These are phyloP conservation scores for Calameuta filiformis DNA, from an alignment of 2,888 invertebrate genomes.

Conservation along the genomic window DNA sequence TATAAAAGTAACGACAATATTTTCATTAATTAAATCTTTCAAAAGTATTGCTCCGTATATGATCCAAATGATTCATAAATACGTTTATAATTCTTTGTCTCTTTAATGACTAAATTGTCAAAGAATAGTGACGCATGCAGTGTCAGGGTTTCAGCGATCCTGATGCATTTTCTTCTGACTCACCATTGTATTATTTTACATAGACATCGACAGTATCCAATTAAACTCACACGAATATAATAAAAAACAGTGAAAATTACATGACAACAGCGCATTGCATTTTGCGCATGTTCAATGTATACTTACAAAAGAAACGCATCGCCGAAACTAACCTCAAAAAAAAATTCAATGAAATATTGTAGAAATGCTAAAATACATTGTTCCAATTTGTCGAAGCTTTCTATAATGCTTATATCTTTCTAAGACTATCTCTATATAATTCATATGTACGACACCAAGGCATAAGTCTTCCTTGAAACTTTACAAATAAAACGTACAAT, in stretches of 20 bases:
- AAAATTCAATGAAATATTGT: background rate
- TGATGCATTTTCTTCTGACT: background rate
- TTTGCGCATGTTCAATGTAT: too few species aligned
- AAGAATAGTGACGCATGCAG: background rate
- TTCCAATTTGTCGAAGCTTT: background rate
- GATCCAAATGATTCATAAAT: background rate
- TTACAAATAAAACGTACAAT: background rate
- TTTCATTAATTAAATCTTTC: background rate
- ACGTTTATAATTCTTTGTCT: background rate
- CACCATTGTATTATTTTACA: background rate
- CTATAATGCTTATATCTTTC: background rate
- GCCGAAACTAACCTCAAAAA: background rate
- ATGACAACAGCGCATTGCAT: too few species aligned
- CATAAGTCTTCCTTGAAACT: background rate
- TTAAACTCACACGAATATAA: too few species aligned
- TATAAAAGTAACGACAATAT: background rate
- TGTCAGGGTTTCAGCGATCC: background rate
- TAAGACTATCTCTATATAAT: background rate
- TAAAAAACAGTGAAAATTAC: too few species aligned
- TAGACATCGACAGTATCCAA: background rate
- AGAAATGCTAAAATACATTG: background rate
- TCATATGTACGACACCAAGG: background rate
- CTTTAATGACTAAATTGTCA: background rate
- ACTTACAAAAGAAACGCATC: background rate
- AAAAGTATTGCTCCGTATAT: background rate